Base-by-base conservation (phyloP, 1,140 invertebrate species). In the Saccostrea echinata region DNA sequence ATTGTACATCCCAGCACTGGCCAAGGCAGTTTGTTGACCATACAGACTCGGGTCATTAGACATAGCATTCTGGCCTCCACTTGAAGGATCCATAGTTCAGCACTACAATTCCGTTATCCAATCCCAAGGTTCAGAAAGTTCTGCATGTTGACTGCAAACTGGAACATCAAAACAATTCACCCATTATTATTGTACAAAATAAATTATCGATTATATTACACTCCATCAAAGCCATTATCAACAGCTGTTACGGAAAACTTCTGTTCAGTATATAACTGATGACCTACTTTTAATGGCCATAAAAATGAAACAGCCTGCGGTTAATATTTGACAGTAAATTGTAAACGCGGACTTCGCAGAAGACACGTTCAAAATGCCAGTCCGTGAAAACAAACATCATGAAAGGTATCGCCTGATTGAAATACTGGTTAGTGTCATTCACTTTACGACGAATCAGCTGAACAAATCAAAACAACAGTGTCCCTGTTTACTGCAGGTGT, bases 271-370 rank as follows among this genome's bases (percentile, higher is more conserved):
- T 16, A 76, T 21, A 76, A 12, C 27, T 8, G 68, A 27, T 76
- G 68, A 76, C 68, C 68, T 27, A 76, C 13, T 76, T 76, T 76
- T 16, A 43, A 43, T 6, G 43, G 6, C 4, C 4, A 43, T 43
- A 76, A 13, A 68, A 76, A 30, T 76, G 68, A 76, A 76, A 76
- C 68, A 76, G 68, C 68, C 68, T 33, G 68, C 9, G 68, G 68
- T 76, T 33, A 43, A 4, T 43, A 76, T 76, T 76, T 76, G 68
- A 30, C 2, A 30, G 68, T 27, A 33, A 76, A 76, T 30, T 76
- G 27, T 76, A 30, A 76, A 76, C 68, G 68, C 68, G 68, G 68
- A 76, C 68, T 27, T 76, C 68, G 68, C 27, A 30, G 68, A 76
- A 76, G 30, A 76, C 68, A 76, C 13, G 27, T 3, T 30, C 13